These are phyloP conservation scores for Mantis religiosa DNA, from an alignment of 2,888 invertebrate genomes.

Conservation along the genomic window DNA sequence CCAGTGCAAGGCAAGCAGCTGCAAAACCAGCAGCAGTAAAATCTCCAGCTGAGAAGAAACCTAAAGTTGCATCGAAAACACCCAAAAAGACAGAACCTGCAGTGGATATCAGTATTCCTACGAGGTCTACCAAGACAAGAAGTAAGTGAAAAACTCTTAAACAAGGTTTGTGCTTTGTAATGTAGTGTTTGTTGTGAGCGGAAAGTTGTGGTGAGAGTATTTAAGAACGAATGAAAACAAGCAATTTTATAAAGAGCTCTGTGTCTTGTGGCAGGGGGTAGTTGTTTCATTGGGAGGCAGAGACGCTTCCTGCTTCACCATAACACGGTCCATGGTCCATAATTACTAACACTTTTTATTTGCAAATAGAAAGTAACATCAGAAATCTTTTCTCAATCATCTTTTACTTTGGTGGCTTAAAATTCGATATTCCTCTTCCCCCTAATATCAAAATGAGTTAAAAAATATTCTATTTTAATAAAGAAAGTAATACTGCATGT, in stretches of 20 bases:
- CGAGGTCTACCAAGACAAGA: conserved; percentile 28
- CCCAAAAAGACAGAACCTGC: conserved; percentile 26
- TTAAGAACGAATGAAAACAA: not conserved
- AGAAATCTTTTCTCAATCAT: too few species aligned
- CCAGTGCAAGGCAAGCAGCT: not conserved
- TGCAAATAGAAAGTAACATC: too few species aligned
- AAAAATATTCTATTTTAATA: not conserved
- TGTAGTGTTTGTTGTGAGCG: not conserved
- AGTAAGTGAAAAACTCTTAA: conserved; percentile 21
- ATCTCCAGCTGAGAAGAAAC: conserved; percentile 21
- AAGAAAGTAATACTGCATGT: not conserved
- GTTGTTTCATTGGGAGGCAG: not conserved
- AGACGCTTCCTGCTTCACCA: not conserved
- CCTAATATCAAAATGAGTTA: not conserved
- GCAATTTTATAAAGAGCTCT: not conserved
- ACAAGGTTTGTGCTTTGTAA: not conserved
- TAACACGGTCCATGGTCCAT: not conserved
- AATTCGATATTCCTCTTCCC: not conserved
- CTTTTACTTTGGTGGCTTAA: not conserved
- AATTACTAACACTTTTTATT: not conserved
- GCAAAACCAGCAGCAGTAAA: conserved; percentile 9
- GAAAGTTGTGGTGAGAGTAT: not conserved
- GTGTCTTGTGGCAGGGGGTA: not conserved
- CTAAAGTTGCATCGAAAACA: conserved; percentile 11
- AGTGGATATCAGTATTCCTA: conserved; percentile 20